Evolutionary conservation across 2,113 vertebrate genomes (phyloP), one percentile per base, ranked within the genome.

Genomic region (Hypocryptadius cinnamomeus): DNA sequence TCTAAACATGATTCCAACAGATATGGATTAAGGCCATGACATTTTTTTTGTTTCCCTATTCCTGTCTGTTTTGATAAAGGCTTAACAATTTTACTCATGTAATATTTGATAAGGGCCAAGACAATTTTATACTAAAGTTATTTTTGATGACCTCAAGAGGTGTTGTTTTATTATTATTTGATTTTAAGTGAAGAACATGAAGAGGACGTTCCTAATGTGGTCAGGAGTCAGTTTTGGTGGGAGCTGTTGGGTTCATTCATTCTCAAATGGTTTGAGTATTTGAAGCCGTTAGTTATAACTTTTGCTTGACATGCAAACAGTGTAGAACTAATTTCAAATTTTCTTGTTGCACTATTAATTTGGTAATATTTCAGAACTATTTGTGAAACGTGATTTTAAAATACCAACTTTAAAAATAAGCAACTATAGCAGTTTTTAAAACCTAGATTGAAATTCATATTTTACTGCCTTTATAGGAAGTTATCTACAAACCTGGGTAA

Each of bases 61-160:
- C 94, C 95, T 94, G 70, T 96, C 92, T 93, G 96, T 96, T 97
- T 91, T 80, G 97, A 96, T 97, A 97, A 97, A 97, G 79, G 95
- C 95, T 97, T 92, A 94, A 95, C 95, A 88, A 94, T 97, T 97
- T 98, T 97, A 96, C 96, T 98, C 97, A 94, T 95, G 92, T 97
- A 96, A 92, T 95, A 94, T 97, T 98, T 98, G 97, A 97, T 98
- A 97, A 97, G 95, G 97, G 97, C 96, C 97, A 96, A 95, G 96
- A 95, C 96, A 95, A 96, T 98, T 98, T 98, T 98, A 96, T 98
- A 98, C 97, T 97, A 97, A 97, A 98, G 94, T 98, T 98, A 98
- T 98, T 98, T 98, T 98, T 98, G 96, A 98, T 97, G 97, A 97
- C 97, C 97, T 98, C 97, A 97, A 96, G 91, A 94, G 97, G 96